Base-by-base conservation (phyloP, 2,888 invertebrate genomes). In the Vandiemenella viatica region DNA sequence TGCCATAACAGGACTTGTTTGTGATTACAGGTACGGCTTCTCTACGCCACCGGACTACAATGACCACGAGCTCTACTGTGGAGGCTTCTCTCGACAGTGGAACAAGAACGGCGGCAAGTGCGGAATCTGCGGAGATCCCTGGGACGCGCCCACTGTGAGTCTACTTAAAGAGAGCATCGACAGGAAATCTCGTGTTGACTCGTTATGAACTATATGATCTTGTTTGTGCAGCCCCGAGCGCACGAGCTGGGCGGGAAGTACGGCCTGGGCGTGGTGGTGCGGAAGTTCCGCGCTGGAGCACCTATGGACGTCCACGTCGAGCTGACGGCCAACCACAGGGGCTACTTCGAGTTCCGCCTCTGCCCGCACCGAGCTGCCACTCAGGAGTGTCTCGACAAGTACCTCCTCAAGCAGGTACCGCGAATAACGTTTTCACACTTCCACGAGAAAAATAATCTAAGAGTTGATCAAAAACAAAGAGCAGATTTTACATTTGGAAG, bases 1-100 rank as follows among this genome's bases (percentile, higher is more conserved):
- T n/a, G n/a, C n/a, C n/a, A n/a, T n/a, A n/a, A n/a, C n/a, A n/a
- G n/a, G n/a, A n/a, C n/a, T n/a, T n/a, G n/a, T n/a, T n/a, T n/a
- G n/a, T n/a, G n/a, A 15, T 23, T 50, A 21, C 55, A 66, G 70
- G 55, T 89, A 80, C 66, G 90, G 89, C 50, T 91, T 90, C 66
- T 76, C 80, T 63, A 87, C 89, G 1, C 87, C 87, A 1, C 83
- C 83, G 60, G 84, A 91, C 66, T 90, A 89, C 68, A 88, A 90
- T 64, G 90, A 91, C 66, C 83, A 89, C 63, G 87, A 90, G 62
- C 72, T 83, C 4, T 90, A 81, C 67, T 90, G 90, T 63, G 90
- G 90, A 1, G 90, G 90, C 8, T 87, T 82, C 63, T 74, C 80
- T n/a, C 71, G 84, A 45, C 89, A 89, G 61, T 86, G 86, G 83